These are phyloP conservation scores for Stomatorhinus ivindoensis DNA, from an alignment of 2,113 vertebrate species.

Conservation along the genomic window DNA sequence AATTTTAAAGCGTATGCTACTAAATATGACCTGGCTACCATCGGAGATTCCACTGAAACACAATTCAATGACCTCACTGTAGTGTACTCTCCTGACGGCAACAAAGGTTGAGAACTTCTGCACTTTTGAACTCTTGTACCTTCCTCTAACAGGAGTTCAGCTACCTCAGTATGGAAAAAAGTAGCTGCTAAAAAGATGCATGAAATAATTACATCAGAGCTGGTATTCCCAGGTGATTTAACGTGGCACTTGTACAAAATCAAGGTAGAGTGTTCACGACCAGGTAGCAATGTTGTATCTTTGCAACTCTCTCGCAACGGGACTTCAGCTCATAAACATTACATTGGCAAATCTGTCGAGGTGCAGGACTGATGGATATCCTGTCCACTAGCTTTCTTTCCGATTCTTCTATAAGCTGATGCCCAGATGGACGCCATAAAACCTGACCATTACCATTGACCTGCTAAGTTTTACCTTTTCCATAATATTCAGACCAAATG, in stretches of 20 bases:
- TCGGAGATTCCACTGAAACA: neutral
- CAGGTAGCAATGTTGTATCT: neutral
- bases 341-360: neutral
- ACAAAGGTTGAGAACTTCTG: neutral
- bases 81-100: neutral
- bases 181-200: neutral
- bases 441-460: neutral
- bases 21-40: neutral
- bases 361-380: neutral
- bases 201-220: neutral
- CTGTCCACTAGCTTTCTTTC: neutral
- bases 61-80: neutral
- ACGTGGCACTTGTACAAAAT: neutral
- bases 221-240: neutral
- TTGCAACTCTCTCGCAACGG: neutral
- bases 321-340: neutral
- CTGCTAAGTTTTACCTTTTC: neutral
- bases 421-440: neutral
- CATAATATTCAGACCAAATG: neutral
- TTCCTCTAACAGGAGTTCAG: neutral
- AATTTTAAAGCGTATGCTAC: neutral
- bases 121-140: neutral
- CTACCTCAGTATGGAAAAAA: neutral
- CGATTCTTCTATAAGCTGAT: neutral
- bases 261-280: neutral